Evolutionary conservation across 1,140 invertebrate genomes (phyloP).

Genomic region (Asobara japonica): DNA sequence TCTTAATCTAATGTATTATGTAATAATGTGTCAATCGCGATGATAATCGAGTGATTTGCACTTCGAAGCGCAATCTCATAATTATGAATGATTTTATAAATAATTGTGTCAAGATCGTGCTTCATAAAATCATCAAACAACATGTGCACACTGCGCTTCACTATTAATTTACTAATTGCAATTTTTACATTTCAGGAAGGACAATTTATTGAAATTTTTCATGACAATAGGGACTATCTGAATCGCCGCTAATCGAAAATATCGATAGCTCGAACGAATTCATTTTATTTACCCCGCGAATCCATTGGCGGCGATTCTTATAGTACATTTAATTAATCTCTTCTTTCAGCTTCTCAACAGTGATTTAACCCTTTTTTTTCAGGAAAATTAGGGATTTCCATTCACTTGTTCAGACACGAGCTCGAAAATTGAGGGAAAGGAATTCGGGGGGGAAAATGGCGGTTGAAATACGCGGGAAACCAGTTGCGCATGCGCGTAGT

Average conservation of each 20-base stretch:
- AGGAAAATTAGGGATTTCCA: constrained; percentile 35
- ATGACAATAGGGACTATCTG: constrained; percentile 41
- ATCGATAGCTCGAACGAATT: not conserved
- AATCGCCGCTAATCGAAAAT: constrained; percentile 51
- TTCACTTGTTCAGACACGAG: not conserved
- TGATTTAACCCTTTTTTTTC: constrained; percentile 54
- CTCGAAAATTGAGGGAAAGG: too few relatives aligned
- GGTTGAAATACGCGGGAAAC: too few relatives aligned
- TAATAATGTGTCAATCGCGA: constrained; percentile 3
- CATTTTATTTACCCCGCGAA: not conserved
- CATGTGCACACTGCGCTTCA: not conserved
- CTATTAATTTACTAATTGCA: constrained; percentile 47
- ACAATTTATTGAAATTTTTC: constrained; percentile 38
- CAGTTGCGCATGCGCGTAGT: too few relatives aligned
- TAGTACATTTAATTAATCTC: constrained; percentile 25
- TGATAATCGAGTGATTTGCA: not conserved
- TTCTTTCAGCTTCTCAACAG: constrained; percentile 57
- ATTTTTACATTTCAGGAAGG: constrained; percentile 58
- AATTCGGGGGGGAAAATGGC: too few relatives aligned
- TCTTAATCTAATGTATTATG: not conserved
- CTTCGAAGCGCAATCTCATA: not conserved
- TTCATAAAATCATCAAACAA: not conserved
- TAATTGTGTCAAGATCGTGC: constrained; percentile 14
- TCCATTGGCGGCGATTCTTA: constrained; percentile 1
- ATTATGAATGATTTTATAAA: not conserved